A percentile compares a stretch with the other conserved stretches of the same genome.
Conservation (phyloP, 1,140 invertebrate genomes). For the Lasaia peninsularis region DNA sequence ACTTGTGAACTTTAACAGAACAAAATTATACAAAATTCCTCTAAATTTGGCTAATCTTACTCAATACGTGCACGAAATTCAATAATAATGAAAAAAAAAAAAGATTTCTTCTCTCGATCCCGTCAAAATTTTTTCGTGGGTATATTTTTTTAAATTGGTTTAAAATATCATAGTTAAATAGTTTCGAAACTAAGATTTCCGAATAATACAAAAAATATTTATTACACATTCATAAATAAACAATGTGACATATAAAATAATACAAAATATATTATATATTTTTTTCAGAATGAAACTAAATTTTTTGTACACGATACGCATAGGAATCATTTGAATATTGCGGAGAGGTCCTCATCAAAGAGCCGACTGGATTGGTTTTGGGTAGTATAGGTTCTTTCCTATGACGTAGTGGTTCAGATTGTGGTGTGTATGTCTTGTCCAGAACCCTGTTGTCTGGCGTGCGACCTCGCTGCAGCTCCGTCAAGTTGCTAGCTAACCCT, state of each 20-base stretch:
- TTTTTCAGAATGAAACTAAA: not conserved
- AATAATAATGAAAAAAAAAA: no score
- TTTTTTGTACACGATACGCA: not conserved
- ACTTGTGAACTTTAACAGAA: no score
- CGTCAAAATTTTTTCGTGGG: no score
- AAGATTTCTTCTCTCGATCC: no score
- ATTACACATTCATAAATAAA: slow-evolving; percentile 8
- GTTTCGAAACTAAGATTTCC: not conserved
- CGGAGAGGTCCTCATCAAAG: slow-evolving; percentile 39
- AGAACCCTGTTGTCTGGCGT: slow-evolving; percentile 34
- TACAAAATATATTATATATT: not conserved
- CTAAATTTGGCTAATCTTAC: no score
- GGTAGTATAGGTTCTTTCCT: slow-evolving; percentile 53
- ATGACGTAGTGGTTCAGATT: slow-evolving; percentile 31
- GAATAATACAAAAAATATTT: not conserved
- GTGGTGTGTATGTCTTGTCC: slow-evolving; percentile 41
- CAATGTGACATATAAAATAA: slow-evolving; percentile 16
- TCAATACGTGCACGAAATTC: no score
- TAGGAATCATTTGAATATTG: slow-evolving; percentile 32
- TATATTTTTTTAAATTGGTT: no score
- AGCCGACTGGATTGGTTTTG: slow-evolving; percentile 32
- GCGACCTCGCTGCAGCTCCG: slow-evolving; percentile 47
- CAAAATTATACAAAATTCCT: no score
- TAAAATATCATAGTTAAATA: no score
- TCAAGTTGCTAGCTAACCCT: slow-evolving; percentile 52